A percentile compares a stretch with the other conserved stretches of the same genome.
These are phyloP conservation scores for Torymus auratus DNA, from an alignment of 2,888 invertebrate species.

Conservation along the genomic window DNA sequence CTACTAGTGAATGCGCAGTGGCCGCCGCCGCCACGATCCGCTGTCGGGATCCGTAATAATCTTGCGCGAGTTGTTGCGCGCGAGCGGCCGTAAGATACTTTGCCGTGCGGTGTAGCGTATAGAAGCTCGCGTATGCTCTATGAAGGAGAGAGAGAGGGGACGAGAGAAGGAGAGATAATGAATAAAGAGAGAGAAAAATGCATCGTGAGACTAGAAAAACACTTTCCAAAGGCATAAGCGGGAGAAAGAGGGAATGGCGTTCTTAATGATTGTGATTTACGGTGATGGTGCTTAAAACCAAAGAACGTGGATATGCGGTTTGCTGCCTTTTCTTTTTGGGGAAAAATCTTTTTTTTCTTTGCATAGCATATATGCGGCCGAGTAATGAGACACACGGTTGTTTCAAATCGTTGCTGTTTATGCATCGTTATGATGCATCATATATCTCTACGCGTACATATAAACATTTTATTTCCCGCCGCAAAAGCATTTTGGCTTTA, in stretches of 20 bases:
- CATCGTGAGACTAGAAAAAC: slow-evolving; percentile 58
- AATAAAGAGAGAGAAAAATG: slow-evolving; percentile 47
- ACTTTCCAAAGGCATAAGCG: slow-evolving; percentile 54
- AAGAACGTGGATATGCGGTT: neutral
- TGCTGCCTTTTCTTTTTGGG: too few relatives aligned
- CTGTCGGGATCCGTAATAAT: slow-evolving; percentile 62
- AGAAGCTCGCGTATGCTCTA: too few relatives aligned
- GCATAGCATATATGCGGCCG: too few relatives aligned
- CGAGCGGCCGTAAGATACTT: slow-evolving; percentile 32
- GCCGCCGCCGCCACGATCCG: slow-evolving; percentile 6
- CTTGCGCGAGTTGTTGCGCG: slow-evolving; percentile 59
- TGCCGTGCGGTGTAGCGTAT: slow-evolving; percentile 3
- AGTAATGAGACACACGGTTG: too few relatives aligned
- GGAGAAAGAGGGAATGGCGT: slow-evolving; percentile 21
- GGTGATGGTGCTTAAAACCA: slow-evolving; percentile 49
- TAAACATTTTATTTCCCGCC: too few relatives aligned
- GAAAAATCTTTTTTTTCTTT: too few relatives aligned
- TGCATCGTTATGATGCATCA: too few relatives aligned
- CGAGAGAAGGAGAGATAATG: slow-evolving; percentile 39
- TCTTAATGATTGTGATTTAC: slow-evolving; percentile 74
- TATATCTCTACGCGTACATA: too few relatives aligned
- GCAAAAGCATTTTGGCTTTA: too few relatives aligned
- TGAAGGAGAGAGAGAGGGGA: neutral
- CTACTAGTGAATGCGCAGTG: slow-evolving; percentile 52
- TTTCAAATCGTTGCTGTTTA: too few relatives aligned